Evolutionary conservation across 2,888 invertebrate genomes (phyloP).

Genomic region (Tineola bisselliella): DNA sequence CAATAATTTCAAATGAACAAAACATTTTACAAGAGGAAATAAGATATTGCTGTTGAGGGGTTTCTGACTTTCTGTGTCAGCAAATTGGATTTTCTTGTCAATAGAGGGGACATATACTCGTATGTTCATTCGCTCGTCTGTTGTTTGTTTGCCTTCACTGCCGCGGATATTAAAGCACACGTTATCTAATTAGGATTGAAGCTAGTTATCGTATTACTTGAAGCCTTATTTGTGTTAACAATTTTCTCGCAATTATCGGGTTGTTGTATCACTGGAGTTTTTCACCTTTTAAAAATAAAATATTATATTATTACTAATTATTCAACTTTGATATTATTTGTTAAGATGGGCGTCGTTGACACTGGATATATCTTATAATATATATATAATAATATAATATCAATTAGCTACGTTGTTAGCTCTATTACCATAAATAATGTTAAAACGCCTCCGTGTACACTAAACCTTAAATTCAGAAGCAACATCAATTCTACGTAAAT

Average conservation of each 20-base stretch:
- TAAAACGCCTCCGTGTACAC: too few relatives aligned
- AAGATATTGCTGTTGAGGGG: constrained; percentile 4
- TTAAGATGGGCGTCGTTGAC: too few relatives aligned
- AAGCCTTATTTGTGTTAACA: neutral
- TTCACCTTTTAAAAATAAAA: too few relatives aligned
- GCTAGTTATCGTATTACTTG: neutral
- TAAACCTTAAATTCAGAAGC: neutral
- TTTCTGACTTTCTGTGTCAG: constrained; percentile 3
- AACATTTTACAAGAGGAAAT: neutral
- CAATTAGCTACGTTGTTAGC: too few relatives aligned
- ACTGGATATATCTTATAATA: too few relatives aligned
- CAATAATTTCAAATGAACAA: constrained; percentile 1
- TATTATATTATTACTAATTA: too few relatives aligned
- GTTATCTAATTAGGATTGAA: neutral
- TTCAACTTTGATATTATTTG: too few relatives aligned
- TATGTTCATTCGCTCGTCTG: neutral
- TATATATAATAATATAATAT: too few relatives aligned
- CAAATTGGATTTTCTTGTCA: constrained; percentile 2
- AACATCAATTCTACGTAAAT: neutral
- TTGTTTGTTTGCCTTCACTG: neutral
- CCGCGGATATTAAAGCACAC: neutral
- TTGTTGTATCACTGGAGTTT: too few relatives aligned
- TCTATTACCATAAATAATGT: too few relatives aligned
- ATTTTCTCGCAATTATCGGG: neutral
- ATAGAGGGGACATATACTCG: neutral